phyloP scores from a whole-genome alignment of 2,888 invertebrate species.

The Iphiclides podalirius region DNA sequence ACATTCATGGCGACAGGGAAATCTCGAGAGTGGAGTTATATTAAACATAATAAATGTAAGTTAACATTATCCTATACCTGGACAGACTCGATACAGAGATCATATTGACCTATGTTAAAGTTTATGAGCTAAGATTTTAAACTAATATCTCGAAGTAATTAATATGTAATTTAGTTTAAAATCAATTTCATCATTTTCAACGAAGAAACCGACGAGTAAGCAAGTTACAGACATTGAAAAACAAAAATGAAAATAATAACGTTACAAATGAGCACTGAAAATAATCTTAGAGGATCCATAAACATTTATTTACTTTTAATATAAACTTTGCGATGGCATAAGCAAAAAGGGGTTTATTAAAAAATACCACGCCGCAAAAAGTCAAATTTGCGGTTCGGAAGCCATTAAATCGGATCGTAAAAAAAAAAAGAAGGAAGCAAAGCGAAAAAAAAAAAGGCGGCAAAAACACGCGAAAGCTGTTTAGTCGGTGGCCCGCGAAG shows the following conservation, averaged over 20 bases:
- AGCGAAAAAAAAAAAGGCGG: conserved; percentile 27
- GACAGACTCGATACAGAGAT: no score
- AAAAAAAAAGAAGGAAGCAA: conserved; percentile 28
- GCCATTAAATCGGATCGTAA: conserved; percentile 35
- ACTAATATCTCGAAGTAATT: no score
- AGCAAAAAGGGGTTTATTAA: conserved; percentile 25
- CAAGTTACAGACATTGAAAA: no score
- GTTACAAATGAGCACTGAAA: no score
- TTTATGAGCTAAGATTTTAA: no score
- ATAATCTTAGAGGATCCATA: conserved; percentile 1
- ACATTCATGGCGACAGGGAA: not conserved
- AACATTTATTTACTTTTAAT: not conserved
- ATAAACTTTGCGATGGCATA: not conserved
- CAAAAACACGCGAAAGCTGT: conserved; percentile 42
- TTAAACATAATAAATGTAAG: no score
- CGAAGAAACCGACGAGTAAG: no score
- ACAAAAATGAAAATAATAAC: no score
- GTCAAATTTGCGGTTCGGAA: conserved; percentile 34
- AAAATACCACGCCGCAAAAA: conserved; percentile 26
- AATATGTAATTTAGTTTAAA: no score
- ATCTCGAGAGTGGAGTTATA: not conserved
- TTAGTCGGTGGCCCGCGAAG: conserved; percentile 31
- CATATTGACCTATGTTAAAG: no score
- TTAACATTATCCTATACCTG: no score
- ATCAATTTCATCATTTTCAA: no score